Evolutionary conservation across 2,888 invertebrate species (phyloP).

Genomic region (Chymomyza amoena): DNA sequence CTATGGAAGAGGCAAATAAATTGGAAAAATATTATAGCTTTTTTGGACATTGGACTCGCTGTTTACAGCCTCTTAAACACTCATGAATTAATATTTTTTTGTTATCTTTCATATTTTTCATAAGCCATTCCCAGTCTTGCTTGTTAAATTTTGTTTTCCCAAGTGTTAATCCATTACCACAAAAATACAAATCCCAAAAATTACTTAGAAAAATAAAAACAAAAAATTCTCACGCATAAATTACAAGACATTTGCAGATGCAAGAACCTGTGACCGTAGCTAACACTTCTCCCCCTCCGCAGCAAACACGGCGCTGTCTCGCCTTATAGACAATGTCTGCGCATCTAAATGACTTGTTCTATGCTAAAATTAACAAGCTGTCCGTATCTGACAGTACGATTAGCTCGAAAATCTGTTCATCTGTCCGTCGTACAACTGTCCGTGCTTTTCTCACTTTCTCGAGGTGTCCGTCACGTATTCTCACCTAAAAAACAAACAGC

Average conservation of each 20-base stretch:
- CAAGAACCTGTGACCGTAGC: neutral
- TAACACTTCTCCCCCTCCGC: neutral
- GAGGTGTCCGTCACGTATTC: constrained; percentile 6
- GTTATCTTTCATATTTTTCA: too few relatives aligned
- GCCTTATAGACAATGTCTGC: constrained; percentile 28
- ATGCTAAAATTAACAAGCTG: constrained; percentile 9
- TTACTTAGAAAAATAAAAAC: too few relatives aligned
- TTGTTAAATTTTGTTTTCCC: too few relatives aligned
- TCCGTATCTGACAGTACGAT: constrained; percentile 49
- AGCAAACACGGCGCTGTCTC: neutral
- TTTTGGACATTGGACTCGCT: too few relatives aligned
- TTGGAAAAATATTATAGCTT: too few relatives aligned
- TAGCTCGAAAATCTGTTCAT: constrained; percentile 46
- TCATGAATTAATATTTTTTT: too few relatives aligned
- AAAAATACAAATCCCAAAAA: too few relatives aligned
- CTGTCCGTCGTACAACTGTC: constrained; percentile 25
- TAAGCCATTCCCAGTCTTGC: too few relatives aligned
- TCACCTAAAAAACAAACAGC: neutral
- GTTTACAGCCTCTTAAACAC: too few relatives aligned
- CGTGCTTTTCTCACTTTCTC: constrained; percentile 22
- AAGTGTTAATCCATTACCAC: too few relatives aligned
- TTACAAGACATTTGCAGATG: neutral
- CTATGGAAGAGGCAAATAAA: too few relatives aligned
- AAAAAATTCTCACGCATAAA: neutral
- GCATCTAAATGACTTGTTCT: constrained; percentile 53